Percentiles rank a stretch among this genome's conserved stretches.
These are phyloP conservation scores for Ganaspis sp. DNA, from an alignment of 1,140 invertebrate genomes.

Conservation along the genomic window DNA sequence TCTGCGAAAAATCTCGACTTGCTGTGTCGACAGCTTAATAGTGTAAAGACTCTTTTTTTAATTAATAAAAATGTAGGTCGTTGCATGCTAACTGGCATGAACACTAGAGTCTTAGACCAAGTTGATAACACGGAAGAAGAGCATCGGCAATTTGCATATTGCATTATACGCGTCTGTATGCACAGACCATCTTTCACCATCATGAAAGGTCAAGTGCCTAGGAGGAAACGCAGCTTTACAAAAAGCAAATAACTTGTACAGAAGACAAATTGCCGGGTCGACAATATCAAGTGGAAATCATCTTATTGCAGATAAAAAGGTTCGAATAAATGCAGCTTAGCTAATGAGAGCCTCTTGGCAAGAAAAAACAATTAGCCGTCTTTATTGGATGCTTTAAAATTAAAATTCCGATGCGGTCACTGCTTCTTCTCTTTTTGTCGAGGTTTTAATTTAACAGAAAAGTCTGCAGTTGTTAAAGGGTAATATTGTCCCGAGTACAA, in stretches of 20 bases:
- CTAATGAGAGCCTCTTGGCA: slow-evolving; percentile 7
- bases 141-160: slow-evolving; percentile 17
- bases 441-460: background rate
- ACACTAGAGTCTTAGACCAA: background rate
- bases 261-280: background rate
- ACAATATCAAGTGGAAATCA: background rate
- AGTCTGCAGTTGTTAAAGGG: background rate
- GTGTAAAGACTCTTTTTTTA: background rate
- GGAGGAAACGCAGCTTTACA: background rate
- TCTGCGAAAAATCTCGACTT: too few relatives aligned
- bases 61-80: background rate
- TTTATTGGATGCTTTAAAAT: background rate
- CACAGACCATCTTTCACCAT: background rate
- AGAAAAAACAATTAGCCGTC: background rate
- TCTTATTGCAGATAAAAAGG: slow-evolving; percentile 4
- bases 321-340: slow-evolving; percentile 12
- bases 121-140: background rate
- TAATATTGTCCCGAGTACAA: background rate
- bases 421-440: background rate
- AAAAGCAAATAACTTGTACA: background rate
- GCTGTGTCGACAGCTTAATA: background rate
- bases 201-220: slow-evolving; percentile 11
- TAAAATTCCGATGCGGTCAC: background rate
- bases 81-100: background rate
- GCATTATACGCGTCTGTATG: slow-evolving; percentile 13